Base-by-base conservation (phyloP, 1,140 invertebrate genomes). In the Cydia strobilella region DNA sequence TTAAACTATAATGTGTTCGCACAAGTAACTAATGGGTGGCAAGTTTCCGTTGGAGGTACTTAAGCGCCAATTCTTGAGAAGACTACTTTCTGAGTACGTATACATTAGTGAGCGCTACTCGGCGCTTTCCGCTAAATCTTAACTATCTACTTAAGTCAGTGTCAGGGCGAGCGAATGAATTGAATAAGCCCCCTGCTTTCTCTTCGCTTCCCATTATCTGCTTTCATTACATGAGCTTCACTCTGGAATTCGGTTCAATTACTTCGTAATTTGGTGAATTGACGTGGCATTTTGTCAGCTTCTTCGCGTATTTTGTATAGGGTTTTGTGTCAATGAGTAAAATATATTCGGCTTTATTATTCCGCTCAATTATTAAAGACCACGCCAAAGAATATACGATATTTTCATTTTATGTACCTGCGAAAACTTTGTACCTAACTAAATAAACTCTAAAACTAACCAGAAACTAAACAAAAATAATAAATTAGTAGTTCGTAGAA, bases 141-240 rank as follows among this genome's bases (percentile, higher is more conserved):
- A 90, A 90, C 89, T 92, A 90, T 89, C 86, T 87, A 90, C 88
- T 91, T 90, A 90, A 89, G 84, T 84, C 87, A 88, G 82, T 87
- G 86, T 87, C 86, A 88, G 86, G 80, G 79, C 78, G 81, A 87
- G 81, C 82, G 82, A 84, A 83, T 74, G 82, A 86, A 89, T 89
- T 88, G 86, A 88, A 89, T 90, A 86, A 90, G 82, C 84, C 85
- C 82, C 83, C 84, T 80, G 78, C 80, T 78, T 78, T 77, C 81
- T 82, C 80, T 76, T 79, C 79, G 79, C 82, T 85, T 85, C 77
- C 81, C 81, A 86, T 89, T 87, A 89, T 89, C 84, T 90, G 84
- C 85, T 89, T 90, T 88, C 86, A 89, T 90, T 90, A 90, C 83
- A 82, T 81, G 82, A 89, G 87, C 89, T 89, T 89, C 88, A 86